Conservation (phyloP, 2,797 vertebrate species). For the Erpetoichthys calabaricus region DNA sequence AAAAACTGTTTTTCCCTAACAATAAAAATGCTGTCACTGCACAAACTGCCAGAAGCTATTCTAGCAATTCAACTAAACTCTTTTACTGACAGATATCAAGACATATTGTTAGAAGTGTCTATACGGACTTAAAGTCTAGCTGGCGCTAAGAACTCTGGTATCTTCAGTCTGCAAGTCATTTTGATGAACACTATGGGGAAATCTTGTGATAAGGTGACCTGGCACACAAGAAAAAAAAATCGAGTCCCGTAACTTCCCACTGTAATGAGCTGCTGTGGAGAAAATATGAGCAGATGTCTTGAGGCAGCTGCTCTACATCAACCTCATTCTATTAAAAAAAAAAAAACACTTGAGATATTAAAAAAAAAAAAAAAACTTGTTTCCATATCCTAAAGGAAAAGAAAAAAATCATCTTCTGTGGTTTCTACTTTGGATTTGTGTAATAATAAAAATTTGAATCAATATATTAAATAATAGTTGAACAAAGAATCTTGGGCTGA, state of each 20-base stretch:
- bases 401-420: too few species aligned
- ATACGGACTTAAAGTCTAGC: background rate
- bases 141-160: background rate
- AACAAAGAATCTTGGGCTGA: too few species aligned
- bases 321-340: background rate
- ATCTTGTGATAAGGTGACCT: background rate
- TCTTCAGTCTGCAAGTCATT: background rate
- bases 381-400: background rate
- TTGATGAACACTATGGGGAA: constrained; percentile 1
- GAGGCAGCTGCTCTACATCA: background rate
- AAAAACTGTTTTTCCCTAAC: too few species aligned
- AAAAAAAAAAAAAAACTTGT: constrained; percentile 1
- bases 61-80: background rate
- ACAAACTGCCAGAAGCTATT: too few species aligned
- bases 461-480: too few species aligned
- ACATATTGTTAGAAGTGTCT: background rate
- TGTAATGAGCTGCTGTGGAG: background rate
- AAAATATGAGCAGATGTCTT: background rate
- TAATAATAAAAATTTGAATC: too few species aligned
- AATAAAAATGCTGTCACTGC: too few species aligned
- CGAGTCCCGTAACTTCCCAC: background rate
- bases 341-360: too few species aligned
- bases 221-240: background rate
- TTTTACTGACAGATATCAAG: background rate
- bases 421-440: too few species aligned